Evolutionary conservation across 2,888 invertebrate species (phyloP).

Genomic region (Polymixis flavicincta): DNA sequence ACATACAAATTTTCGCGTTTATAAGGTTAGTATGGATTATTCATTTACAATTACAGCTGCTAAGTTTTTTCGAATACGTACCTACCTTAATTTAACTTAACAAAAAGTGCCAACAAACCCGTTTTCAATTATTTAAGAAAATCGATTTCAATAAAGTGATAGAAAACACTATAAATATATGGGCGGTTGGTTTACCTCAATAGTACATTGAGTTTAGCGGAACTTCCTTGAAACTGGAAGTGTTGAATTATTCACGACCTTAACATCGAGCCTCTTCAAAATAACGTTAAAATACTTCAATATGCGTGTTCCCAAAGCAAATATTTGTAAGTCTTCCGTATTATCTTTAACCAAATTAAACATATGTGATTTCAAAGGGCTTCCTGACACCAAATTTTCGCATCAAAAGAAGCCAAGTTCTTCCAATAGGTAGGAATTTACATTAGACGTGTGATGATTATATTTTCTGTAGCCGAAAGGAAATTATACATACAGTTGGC

Average conservation of each 20-base stretch:
- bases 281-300: background rate
- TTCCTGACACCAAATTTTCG: constrained; percentile 17
- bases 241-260: background rate
- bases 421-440: constrained; percentile 2
- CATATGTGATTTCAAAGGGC: constrained; percentile 29
- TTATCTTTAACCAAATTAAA: constrained; percentile 47
- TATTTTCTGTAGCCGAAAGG: background rate
- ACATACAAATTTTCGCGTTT: too few relatives aligned
- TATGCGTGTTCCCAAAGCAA: background rate
- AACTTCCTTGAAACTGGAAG: constrained; percentile 1
- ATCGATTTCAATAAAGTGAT: constrained; percentile 23
- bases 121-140: background rate
- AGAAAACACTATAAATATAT: constrained; percentile 15
- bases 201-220: constrained; percentile 20
- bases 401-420: constrained; percentile 42
- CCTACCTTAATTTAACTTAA: background rate
- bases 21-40: too few relatives aligned
- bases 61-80: too few relatives aligned
- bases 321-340: constrained; percentile 24
- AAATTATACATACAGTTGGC: background rate
- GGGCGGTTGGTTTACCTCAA: background rate
- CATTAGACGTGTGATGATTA: constrained; percentile 1
- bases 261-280: background rate
- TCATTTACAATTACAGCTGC: too few relatives aligned
- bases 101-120: constrained; percentile 1